phyloP scores from a whole-genome alignment of 2,113 vertebrate species.

The Propithecus coquereli region DNA sequence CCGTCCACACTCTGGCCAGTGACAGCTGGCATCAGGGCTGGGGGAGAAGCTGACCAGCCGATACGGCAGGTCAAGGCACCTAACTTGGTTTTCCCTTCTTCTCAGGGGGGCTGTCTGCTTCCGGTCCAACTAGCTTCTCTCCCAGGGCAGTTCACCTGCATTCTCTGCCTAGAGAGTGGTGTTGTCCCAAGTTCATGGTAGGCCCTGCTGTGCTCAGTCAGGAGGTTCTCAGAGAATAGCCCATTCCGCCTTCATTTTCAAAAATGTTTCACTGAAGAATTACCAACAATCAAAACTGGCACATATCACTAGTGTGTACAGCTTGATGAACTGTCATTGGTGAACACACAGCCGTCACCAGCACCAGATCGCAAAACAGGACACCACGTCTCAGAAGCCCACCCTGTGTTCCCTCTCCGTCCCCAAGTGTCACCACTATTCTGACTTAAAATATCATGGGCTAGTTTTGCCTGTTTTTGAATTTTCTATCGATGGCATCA shows the following conservation, averaged over 20 bases:
- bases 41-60: neutral
- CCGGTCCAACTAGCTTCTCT: neutral
- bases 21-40: neutral
- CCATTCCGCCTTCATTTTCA: neutral
- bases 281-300: neutral
- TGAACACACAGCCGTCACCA: fast-evolving
- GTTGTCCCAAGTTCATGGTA: fast-evolving
- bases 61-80: neutral
- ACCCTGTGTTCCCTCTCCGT: neutral
- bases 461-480: neutral
- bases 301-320: neutral
- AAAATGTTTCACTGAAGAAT: neutral
- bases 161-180: neutral
- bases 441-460: neutral
- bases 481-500: neutral
- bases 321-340: neutral
- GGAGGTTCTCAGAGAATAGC: neutral
- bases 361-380: neutral
- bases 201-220: neutral
- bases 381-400: fast-evolving
- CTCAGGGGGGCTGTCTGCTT: neutral
- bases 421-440: neutral
- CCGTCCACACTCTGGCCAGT: neutral
- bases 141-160: neutral
- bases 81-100: neutral